These are phyloP conservation scores for Anastrepha obliqua DNA, from an alignment of 1,140 invertebrate genomes.

Conservation along the genomic window DNA sequence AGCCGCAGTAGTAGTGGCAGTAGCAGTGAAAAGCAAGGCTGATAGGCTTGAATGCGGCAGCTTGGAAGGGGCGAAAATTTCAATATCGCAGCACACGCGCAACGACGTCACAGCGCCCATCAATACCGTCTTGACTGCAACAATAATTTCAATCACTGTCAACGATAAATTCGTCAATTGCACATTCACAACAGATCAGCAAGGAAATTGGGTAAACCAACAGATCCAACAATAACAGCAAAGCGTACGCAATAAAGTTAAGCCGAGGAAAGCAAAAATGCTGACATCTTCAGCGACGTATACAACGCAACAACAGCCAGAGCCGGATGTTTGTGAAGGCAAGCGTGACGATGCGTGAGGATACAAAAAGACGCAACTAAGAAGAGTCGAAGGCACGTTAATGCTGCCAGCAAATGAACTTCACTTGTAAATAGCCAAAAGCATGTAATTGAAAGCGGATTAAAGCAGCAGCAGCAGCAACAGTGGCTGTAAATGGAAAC, in stretches of 20 bases:
- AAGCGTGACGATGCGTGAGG: neutral
- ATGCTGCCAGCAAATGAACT: conserved; percentile 4
- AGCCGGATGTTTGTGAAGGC: neutral
- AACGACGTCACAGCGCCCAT: neutral
- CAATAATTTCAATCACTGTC: conserved; percentile 56
- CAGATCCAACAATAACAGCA: conserved; percentile 9
- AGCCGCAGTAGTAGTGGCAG: neutral
- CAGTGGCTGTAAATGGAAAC: conserved; percentile 4
- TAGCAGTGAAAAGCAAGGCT: neutral
- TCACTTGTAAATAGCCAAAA: conserved; percentile 26
- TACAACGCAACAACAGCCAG: neutral
- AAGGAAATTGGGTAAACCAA: conserved; percentile 22
- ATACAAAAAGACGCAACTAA: neutral
- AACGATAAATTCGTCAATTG: conserved; percentile 57
- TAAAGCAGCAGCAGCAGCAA: neutral
- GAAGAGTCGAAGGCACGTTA: neutral
- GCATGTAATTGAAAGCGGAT: conserved; percentile 28
- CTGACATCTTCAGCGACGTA: neutral
- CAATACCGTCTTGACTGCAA: conserved; percentile 15
- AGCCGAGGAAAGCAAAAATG: neutral
- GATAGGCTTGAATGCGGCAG: neutral
- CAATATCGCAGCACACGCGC: too few relatives aligned
- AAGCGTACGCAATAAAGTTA: neutral
- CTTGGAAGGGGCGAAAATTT: neutral
- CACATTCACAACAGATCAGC: conserved; percentile 41